Percentiles rank a stretch among this genome's conserved stretches.
Evolutionary conservation across 2,888 invertebrate species (phyloP).

Genomic region (Campoletis raptor): DNA sequence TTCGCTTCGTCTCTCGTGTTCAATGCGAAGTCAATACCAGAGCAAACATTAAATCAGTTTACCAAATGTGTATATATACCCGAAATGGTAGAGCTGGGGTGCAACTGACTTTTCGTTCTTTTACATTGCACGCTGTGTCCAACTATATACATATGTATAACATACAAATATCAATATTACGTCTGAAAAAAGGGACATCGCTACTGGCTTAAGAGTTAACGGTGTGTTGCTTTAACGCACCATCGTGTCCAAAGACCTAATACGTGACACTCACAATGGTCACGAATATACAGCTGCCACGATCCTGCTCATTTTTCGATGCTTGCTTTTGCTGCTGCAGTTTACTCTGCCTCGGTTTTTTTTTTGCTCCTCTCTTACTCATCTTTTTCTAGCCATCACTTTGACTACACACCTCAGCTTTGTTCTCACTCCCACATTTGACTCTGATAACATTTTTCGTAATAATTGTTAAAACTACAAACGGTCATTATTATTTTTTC

Average conservation of each 20-base stretch:
- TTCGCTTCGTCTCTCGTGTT: constrained; percentile 47
- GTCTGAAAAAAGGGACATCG: constrained; percentile 45
- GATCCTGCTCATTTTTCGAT: constrained; percentile 60
- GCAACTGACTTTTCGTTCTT: constrained; percentile 41
- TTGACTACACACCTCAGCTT: neutral
- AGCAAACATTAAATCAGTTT: constrained; percentile 56
- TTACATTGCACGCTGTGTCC: constrained; percentile 30
- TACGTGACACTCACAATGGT: constrained; percentile 77
- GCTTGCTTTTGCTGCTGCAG: constrained; percentile 50
- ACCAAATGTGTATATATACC: constrained; percentile 33
- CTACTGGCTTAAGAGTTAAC: constrained; percentile 46
- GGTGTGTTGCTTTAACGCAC: constrained; percentile 51
- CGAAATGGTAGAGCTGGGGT: constrained; percentile 50
- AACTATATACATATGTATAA: constrained; percentile 1
- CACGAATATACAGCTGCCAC: constrained; percentile 73
- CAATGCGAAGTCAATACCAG: constrained; percentile 64
- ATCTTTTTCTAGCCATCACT: constrained; percentile 19
- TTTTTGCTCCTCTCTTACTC: constrained; percentile 44
- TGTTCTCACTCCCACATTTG: neutral
- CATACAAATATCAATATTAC: constrained; percentile 51
- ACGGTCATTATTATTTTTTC: neutral
- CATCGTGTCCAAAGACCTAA: constrained; percentile 68
- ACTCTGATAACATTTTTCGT: neutral
- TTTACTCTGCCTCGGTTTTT: constrained; percentile 26
- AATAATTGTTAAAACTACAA: neutral